Conservation (phyloP, 2,113 vertebrate genomes). For the Dinomys branickii region DNA sequence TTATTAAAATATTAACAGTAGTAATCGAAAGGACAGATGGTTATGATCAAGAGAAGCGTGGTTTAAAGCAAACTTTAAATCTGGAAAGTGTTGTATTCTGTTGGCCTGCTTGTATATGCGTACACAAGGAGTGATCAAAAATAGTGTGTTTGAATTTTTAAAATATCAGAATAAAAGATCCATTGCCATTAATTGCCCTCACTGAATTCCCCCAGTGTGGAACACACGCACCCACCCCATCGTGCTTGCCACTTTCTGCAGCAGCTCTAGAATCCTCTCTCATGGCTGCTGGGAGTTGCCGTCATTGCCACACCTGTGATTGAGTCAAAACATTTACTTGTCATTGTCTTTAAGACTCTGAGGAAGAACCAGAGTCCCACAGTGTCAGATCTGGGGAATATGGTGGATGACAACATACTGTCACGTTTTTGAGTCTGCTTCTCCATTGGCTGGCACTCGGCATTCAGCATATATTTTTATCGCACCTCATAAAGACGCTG, state of each 20-base stretch:
- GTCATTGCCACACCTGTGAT: not conserved
- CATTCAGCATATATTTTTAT: not conserved
- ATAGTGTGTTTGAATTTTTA: not conserved
- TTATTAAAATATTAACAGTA: not conserved
- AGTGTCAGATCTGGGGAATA: not conserved
- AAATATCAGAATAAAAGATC: not conserved
- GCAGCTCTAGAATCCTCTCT: not conserved
- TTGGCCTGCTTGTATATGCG: fast-evolving
- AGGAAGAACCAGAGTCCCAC: not conserved
- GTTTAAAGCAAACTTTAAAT: conserved; percentile 31
- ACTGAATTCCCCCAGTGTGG: not conserved
- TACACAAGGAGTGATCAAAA: not conserved
- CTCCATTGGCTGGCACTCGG: not conserved
- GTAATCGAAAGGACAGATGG: not conserved
- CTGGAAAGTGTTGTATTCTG: not conserved
- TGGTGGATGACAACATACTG: not conserved
- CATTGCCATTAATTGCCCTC: not conserved
- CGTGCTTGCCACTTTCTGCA: not conserved
- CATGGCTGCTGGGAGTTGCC: not conserved
- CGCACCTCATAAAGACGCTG: not conserved
- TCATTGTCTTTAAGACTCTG: not conserved
- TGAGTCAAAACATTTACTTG: not conserved
- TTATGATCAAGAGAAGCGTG: not conserved
- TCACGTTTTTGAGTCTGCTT: not conserved
- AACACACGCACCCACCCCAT: not conserved